A percentile compares a stretch with the other conserved stretches of the same genome.
These are phyloP conservation scores for Ophonus ardosiacus DNA, from an alignment of 2,888 invertebrate species.

Conservation along the genomic window DNA sequence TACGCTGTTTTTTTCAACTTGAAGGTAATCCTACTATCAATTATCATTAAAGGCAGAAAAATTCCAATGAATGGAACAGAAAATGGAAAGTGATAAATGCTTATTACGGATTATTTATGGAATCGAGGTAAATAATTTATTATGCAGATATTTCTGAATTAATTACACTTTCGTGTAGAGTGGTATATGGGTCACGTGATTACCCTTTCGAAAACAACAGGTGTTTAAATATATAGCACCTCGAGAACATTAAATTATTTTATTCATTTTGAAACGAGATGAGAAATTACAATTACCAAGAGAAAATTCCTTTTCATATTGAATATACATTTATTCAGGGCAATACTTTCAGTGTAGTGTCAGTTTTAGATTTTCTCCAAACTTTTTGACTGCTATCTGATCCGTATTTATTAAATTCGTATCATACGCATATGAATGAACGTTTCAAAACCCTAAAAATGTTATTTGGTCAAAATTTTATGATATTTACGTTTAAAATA, in stretches of 20 bases:
- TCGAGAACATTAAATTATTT: neutral
- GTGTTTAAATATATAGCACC: neutral
- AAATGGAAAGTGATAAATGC: slow-evolving; percentile 41
- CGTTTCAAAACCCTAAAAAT: no score
- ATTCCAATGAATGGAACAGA: slow-evolving; percentile 2
- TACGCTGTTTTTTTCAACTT: neutral
- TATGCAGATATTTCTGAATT: slow-evolving; percentile 29
- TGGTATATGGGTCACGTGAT: slow-evolving; percentile 3
- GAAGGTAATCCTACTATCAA: slow-evolving; percentile 39
- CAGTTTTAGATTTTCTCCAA: no score
- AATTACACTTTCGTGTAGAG: neutral
- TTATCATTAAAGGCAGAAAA: slow-evolving; percentile 6
- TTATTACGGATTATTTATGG: slow-evolving; percentile 30
- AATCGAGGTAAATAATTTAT: slow-evolving; percentile 10
- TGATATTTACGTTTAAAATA: no score
- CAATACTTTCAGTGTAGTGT: no score
- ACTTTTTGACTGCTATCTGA: no score
- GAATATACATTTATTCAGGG: no score
- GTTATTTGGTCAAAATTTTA: no score
- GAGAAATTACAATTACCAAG: neutral
- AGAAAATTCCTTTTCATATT: no score
- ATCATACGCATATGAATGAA: no score
- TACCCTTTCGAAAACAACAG: neutral
- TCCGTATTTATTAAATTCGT: no score
- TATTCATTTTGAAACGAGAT: neutral